Evolutionary conservation across 1,140 invertebrate species (phyloP).

Genomic region (Neodiprion virginianus): DNA sequence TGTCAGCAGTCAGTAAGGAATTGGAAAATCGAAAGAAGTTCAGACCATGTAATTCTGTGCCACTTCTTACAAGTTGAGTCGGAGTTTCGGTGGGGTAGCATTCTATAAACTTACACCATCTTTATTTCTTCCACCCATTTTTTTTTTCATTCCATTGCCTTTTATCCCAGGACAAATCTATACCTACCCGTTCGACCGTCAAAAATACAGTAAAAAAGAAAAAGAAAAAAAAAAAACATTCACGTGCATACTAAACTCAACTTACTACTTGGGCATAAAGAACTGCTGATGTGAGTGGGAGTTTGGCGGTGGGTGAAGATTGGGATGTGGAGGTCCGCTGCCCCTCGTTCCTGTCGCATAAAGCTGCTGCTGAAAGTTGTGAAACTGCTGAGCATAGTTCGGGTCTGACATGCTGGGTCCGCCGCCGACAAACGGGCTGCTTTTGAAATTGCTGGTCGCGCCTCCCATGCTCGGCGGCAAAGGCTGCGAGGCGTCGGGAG

Average conservation of each 20-base stretch:
- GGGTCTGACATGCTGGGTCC: slow-evolving; percentile 86
- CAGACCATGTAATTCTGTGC: too few species aligned
- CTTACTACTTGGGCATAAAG: slow-evolving; percentile 62
- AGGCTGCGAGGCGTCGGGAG: slow-evolving; percentile 72
- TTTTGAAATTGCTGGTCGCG: slow-evolving; percentile 75
- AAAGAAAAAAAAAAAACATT: neutral
- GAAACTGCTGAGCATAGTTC: slow-evolving; percentile 93
- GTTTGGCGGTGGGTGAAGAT: slow-evolving; percentile 55
- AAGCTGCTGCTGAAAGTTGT: slow-evolving; percentile 93
- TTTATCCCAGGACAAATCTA: too few species aligned
- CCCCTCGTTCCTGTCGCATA: slow-evolving; percentile 88
- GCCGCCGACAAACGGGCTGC: slow-evolving; percentile 80
- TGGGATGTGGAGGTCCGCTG: slow-evolving; percentile 55
- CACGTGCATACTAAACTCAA: neutral
- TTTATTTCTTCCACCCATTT: too few species aligned
- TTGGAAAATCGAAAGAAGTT: too few species aligned
- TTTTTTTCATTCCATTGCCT: too few species aligned
- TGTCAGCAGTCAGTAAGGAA: too few species aligned
- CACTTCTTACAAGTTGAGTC: too few species aligned
- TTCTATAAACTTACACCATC: too few species aligned
- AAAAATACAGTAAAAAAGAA: too few species aligned
- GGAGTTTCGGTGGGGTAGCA: too few species aligned
- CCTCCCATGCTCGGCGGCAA: slow-evolving; percentile 82
- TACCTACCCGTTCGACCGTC: too few species aligned
- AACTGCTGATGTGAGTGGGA: slow-evolving; percentile 62